Conservation (phyloP, 1,140 invertebrate genomes). For the Pararge aegeria region DNA sequence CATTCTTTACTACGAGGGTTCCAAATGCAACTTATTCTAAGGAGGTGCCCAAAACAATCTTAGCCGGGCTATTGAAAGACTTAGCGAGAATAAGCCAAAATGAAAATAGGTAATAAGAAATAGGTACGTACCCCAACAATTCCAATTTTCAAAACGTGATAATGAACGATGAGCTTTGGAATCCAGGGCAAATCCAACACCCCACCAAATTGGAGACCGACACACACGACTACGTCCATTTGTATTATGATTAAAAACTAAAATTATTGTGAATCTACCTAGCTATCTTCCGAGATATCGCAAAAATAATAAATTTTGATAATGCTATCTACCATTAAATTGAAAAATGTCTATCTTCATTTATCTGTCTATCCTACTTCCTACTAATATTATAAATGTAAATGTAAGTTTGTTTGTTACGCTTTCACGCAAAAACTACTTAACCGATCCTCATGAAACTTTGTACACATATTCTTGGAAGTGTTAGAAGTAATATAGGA, state of each 20-base stretch:
- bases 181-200: slow-evolving; percentile 9
- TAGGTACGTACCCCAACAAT: slow-evolving; percentile 11
- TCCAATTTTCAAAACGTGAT: slow-evolving; percentile 14
- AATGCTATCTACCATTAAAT: slow-evolving; percentile 26
- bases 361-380: background rate
- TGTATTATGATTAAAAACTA: slow-evolving; percentile 30
- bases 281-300: slow-evolving; percentile 49
- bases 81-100: no score
- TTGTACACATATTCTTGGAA: no score
- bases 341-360: background rate
- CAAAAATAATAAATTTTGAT: slow-evolving; percentile 42
- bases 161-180: slow-evolving; percentile 6
- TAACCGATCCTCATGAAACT: no score
- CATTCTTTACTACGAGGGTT: no score
- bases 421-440: no score
- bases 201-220: slow-evolving; percentile 13
- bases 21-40: no score
- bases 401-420: no score
- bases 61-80: no score
- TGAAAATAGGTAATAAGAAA: background rate
- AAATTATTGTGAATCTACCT: slow-evolving; percentile 28
- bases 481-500: no score
- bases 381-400: no score
- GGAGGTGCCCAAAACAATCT: no score
- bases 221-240: slow-evolving; percentile 24